Evolutionary conservation across 2,113 vertebrate genomes (phyloP).

Genomic region (Oreocharis arfaki): DNA sequence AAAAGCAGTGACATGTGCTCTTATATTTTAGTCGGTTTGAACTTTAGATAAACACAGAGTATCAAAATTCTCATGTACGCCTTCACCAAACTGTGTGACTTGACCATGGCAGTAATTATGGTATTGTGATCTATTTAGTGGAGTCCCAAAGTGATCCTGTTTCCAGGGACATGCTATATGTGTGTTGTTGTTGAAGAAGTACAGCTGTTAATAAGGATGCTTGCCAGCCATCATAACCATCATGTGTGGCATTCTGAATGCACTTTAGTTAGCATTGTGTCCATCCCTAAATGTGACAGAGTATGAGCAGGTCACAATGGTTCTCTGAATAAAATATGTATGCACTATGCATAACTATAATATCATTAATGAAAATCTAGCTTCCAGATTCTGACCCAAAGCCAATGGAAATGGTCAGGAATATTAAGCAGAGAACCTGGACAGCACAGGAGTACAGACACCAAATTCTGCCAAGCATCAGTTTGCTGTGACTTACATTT

Average conservation of each 20-base stretch:
- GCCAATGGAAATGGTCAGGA: not conserved
- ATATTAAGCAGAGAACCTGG: not conserved
- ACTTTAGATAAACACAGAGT: not conserved
- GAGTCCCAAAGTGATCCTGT: not conserved
- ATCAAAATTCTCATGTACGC: not conserved
- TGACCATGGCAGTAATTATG: not conserved
- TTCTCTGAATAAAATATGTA: not conserved
- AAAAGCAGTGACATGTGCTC: not conserved
- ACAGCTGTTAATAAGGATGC: not conserved
- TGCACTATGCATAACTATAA: not conserved
- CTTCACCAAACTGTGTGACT: not conserved
- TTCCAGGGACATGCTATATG: not conserved
- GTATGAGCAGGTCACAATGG: not conserved
- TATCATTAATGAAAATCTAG: not conserved
- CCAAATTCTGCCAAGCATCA: not conserved
- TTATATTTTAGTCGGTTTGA: not conserved
- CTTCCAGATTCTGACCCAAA: not conserved
- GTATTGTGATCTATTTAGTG: not conserved
- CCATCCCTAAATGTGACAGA: not conserved
- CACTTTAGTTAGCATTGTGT: not conserved
- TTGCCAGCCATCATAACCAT: not conserved
- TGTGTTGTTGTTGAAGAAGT: not conserved
- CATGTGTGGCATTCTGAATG: not conserved
- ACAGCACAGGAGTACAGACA: not conserved
- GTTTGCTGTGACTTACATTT: not conserved